Conservation (phyloP, 2,113 vertebrate genomes). For the Otus sunia region DNA sequence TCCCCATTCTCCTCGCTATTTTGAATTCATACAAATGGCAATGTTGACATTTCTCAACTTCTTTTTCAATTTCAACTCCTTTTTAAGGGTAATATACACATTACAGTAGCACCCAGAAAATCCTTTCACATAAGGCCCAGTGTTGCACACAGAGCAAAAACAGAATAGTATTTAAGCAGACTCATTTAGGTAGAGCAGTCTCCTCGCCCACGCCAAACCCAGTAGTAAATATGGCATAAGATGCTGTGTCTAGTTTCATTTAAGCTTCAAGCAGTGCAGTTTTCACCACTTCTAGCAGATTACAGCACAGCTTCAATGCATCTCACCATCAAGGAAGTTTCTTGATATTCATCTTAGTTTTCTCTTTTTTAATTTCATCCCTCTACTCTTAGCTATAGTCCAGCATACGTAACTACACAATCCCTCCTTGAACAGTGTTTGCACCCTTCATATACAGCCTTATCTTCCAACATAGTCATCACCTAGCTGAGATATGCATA, state of each 20-base stretch:
- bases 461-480: neutral
- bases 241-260: neutral
- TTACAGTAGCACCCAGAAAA: neutral
- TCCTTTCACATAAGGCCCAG: neutral
- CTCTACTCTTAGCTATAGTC: neutral
- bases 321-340: neutral
- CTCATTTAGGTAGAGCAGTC: neutral
- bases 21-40: neutral
- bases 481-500: neutral
- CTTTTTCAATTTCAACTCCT: neutral
- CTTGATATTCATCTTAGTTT: neutral
- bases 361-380: neutral
- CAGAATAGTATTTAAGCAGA: neutral
- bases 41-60: neutral
- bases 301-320: neutral
- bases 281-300: neutral
- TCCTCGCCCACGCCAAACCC: neutral
- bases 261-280: neutral
- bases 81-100: neutral
- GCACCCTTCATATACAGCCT: neutral
- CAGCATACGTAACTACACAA: neutral
- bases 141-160: neutral
- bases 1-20: neutral
- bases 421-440: neutral
- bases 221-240: neutral